phyloP scores from a whole-genome alignment of 2,888 invertebrate species.

The Athalia circularis region DNA sequence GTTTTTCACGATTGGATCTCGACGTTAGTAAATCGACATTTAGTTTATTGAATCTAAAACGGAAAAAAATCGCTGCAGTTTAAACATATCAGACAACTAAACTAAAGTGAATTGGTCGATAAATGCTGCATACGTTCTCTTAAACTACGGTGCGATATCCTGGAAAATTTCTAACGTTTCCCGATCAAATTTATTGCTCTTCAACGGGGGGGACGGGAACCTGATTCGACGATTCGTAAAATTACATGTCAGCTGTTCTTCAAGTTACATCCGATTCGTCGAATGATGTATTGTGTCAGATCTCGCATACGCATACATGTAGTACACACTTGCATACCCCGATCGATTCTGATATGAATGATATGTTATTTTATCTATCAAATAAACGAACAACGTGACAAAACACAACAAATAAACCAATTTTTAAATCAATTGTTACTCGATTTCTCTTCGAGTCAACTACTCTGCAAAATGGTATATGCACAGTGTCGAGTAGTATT shows the following conservation, averaged over 20 bases:
- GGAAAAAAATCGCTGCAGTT: too few relatives aligned
- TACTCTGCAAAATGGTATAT: neutral
- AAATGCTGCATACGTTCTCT: neutral
- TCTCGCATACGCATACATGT: neutral
- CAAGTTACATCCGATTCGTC: neutral
- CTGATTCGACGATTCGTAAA: conserved; percentile 15
- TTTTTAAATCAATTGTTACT: conserved; percentile 1
- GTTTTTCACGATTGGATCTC: too few relatives aligned
- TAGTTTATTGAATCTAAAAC: too few relatives aligned
- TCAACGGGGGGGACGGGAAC: neutral
- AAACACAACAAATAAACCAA: neutral
- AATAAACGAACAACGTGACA: neutral
- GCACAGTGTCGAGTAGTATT: neutral
- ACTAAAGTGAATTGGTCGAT: too few relatives aligned
- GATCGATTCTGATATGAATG: neutral
- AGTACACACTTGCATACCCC: neutral
- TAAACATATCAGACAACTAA: too few relatives aligned
- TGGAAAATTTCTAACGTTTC: neutral
- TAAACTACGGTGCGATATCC: neutral
- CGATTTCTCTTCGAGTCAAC: neutral
- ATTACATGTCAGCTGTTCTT: conserved; percentile 4
- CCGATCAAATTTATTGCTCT: conserved; percentile 5
- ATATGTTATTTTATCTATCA: neutral
- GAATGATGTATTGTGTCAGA: conserved; percentile 9
- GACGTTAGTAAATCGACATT: too few relatives aligned